Percentiles rank a stretch among this genome's conserved stretches.
Evolutionary conservation across 92 coral and sea anemone genomes (phyloP).

Genomic region (Muricea muricata): DNA sequence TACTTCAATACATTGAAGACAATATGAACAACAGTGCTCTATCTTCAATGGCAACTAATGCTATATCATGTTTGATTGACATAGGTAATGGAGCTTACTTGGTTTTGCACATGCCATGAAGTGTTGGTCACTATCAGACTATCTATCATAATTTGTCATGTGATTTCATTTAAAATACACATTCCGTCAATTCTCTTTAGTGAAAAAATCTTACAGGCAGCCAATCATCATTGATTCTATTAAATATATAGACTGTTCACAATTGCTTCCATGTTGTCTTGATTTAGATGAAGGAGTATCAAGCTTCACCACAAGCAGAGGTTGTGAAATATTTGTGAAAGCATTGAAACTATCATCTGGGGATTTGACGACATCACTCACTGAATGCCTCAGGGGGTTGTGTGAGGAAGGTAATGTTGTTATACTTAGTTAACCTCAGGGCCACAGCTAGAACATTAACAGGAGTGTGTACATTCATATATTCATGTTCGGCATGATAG

Average conservation of each 20-base stretch:
- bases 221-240: background rate
- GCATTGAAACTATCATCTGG: slow-evolving; percentile 22
- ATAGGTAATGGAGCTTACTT: slow-evolving; percentile 57
- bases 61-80: slow-evolving; percentile 72
- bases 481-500: no score
- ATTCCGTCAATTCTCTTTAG: no score
- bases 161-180: no score
- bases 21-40: slow-evolving; percentile 64
- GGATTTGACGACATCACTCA: background rate
- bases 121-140: background rate
- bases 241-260: no score
- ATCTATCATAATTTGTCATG: no score
- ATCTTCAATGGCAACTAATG: slow-evolving; percentile 87
- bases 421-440: no score
- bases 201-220: background rate
- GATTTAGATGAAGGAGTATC: slow-evolving; percentile 24
- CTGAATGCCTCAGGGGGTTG: slow-evolving; percentile 15
- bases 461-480: no score
- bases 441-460: no score
- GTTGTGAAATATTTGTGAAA: slow-evolving; percentile 25
- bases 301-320: slow-evolving; percentile 12
- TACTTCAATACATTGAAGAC: slow-evolving; percentile 75
- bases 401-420: slow-evolving; percentile 7
- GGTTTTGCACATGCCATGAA: background rate
- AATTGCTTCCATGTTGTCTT: no score